phyloP scores from a whole-genome alignment of 2,113 vertebrate species.

The Podarcis raffonei region DNA sequence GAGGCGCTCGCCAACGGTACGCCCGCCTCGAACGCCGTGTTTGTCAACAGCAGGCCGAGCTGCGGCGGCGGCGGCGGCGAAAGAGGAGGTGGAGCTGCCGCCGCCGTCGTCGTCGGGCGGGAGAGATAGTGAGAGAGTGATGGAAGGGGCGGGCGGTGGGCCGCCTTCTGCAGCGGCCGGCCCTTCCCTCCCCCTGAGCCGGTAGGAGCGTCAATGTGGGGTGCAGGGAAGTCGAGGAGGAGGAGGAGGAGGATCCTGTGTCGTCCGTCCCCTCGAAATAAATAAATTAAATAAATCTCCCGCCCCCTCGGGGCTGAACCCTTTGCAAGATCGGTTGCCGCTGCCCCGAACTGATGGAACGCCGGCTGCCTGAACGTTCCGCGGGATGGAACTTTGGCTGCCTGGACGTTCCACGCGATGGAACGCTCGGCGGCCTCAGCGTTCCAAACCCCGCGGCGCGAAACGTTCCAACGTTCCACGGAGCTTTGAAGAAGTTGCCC shows the following conservation, averaged over 20 bases:
- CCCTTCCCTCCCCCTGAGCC: background rate
- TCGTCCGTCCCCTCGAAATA: too few relatives aligned
- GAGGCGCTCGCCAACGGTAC: background rate
- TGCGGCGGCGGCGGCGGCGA: background rate
- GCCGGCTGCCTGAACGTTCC: background rate
- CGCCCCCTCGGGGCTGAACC: background rate
- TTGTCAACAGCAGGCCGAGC: conserved; percentile 32
- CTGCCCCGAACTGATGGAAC: background rate
- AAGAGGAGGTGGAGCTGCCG: background rate
- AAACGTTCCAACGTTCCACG: too few relatives aligned
- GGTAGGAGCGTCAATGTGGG: background rate
- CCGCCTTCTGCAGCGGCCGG: background rate
- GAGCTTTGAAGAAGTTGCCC: too few relatives aligned
- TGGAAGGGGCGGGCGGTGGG: background rate
- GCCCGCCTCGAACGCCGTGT: background rate
- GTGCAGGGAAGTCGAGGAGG: background rate
- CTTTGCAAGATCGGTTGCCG: background rate
- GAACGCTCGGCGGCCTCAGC: background rate
- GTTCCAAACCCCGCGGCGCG: too few relatives aligned
- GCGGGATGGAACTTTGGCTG: background rate
- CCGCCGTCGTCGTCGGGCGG: background rate
- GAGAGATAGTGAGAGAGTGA: background rate
- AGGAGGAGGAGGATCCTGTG: background rate
- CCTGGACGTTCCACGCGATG: background rate
- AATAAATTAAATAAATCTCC: too few relatives aligned